Percentiles rank a stretch among this genome's conserved stretches.
These are phyloP conservation scores for Orchesella cincta DNA, from an alignment of 1,140 invertebrate genomes.

Conservation along the genomic window DNA sequence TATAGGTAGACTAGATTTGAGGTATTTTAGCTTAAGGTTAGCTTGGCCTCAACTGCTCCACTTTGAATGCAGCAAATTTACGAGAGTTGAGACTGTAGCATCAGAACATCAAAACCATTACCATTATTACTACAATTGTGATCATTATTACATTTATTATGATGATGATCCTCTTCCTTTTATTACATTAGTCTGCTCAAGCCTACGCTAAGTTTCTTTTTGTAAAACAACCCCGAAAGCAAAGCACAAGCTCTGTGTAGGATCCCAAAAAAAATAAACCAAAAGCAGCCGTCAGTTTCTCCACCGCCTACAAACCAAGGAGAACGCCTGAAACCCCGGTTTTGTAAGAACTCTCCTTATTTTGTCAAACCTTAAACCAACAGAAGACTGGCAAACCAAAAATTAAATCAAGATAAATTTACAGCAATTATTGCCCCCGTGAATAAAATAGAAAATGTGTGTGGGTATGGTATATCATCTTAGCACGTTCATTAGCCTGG, in stretches of 20 bases:
- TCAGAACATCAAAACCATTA: no score
- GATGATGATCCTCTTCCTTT: slow-evolving; percentile 25
- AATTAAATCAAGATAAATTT: slow-evolving; percentile 21
- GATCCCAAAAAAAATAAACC: not conserved
- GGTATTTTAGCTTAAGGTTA: no score
- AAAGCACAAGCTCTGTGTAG: not conserved
- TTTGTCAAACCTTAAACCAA: not conserved
- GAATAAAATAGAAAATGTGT: slow-evolving; percentile 7
- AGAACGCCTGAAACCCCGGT: no score
- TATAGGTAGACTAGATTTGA: no score
- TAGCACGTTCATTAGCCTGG: not conserved
- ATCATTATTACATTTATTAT: slow-evolving; percentile 25
- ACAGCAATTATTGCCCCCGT: slow-evolving; percentile 22
- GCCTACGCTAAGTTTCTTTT: no score
- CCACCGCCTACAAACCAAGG: not conserved
- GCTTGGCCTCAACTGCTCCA: no score
- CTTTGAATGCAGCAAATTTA: no score
- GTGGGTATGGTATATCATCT: not conserved
- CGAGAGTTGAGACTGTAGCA: no score
- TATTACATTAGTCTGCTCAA: slow-evolving; percentile 26
- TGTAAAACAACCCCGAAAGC: no score
- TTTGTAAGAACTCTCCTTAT: no score
- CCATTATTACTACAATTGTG: not conserved
- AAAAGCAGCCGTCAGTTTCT: not conserved
- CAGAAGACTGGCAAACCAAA: not conserved